A percentile compares a stretch with the other conserved stretches of the same genome.
phyloP scores from a whole-genome alignment of 2,797 vertebrate genomes.

The Apogon talboti region DNA sequence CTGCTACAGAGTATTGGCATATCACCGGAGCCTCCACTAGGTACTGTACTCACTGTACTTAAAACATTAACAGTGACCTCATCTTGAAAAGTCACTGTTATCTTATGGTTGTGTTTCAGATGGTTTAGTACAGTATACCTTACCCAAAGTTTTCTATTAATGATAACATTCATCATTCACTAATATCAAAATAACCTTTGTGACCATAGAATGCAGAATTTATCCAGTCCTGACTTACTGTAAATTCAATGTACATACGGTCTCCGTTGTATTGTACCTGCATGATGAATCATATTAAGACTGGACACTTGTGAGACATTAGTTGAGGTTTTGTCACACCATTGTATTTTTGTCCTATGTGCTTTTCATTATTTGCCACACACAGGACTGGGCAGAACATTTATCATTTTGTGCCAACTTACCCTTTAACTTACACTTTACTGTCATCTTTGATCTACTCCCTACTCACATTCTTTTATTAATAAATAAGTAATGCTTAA shows the following conservation, averaged over 20 bases:
- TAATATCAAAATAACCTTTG: background rate
- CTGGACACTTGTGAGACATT: background rate
- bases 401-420: background rate
- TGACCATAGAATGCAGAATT: background rate
- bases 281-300: background rate
- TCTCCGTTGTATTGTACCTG: background rate
- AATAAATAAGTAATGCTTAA: too few relatives aligned
- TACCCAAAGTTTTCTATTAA: too few relatives aligned
- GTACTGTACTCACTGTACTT: slow-evolving; percentile 68
- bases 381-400: slow-evolving; percentile 3
- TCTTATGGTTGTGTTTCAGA: slow-evolving; percentile 6
- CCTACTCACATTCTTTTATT: too few relatives aligned
- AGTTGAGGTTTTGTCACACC: background rate
- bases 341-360: background rate
- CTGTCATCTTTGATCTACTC: background rate
- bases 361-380: background rate
- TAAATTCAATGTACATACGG: background rate
- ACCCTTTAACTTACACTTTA: slow-evolving; percentile 7
- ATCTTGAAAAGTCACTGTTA: background rate
- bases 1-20: slow-evolving; percentile 98
- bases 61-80: background rate
- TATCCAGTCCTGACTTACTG: background rate
- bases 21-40: slow-evolving; percentile 92
- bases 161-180: background rate
- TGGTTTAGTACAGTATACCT: background rate